A percentile compares a stretch with the other conserved stretches of the same genome.
phyloP scores from a whole-genome alignment of 2,797 vertebrate species.

The Erithacus rubecula region DNA sequence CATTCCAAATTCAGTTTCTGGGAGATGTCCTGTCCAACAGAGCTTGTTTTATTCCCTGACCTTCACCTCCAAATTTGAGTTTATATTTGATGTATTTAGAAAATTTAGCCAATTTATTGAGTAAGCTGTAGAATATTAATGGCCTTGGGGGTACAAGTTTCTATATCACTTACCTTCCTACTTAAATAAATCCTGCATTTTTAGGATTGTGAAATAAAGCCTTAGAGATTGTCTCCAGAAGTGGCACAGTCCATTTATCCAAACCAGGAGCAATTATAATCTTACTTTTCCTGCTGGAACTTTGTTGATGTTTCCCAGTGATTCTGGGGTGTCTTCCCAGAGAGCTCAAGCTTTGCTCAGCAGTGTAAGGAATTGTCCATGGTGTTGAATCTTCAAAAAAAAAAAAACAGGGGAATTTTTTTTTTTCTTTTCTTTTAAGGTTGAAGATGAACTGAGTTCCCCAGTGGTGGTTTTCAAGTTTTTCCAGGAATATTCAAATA shows the following conservation, averaged over 20 bases:
- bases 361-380: not conserved
- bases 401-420: not conserved
- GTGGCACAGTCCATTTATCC: not conserved
- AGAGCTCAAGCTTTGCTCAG: not conserved
- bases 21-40: not conserved
- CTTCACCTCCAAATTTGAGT: not conserved
- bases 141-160: not conserved
- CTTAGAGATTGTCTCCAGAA: not conserved
- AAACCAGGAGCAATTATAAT: not conserved
- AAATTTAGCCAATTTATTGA: not conserved
- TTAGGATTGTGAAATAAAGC: not conserved
- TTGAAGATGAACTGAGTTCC: slow-evolving; percentile 90
- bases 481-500: slow-evolving; percentile 73
- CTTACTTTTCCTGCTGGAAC: not conserved
- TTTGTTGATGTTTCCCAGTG: not conserved
- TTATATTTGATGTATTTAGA: not conserved
- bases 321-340: not conserved
- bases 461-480: slow-evolving; percentile 94
- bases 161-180: not conserved
- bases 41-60: not conserved
- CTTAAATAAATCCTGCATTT: not conserved
- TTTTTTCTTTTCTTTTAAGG: slow-evolving; percentile 73
- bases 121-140: not conserved
- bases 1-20: not conserved
- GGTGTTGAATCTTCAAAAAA: not conserved